These are phyloP conservation scores for Notospermus geniculatus DNA, from an alignment of 1,140 invertebrate species.

Conservation along the genomic window DNA sequence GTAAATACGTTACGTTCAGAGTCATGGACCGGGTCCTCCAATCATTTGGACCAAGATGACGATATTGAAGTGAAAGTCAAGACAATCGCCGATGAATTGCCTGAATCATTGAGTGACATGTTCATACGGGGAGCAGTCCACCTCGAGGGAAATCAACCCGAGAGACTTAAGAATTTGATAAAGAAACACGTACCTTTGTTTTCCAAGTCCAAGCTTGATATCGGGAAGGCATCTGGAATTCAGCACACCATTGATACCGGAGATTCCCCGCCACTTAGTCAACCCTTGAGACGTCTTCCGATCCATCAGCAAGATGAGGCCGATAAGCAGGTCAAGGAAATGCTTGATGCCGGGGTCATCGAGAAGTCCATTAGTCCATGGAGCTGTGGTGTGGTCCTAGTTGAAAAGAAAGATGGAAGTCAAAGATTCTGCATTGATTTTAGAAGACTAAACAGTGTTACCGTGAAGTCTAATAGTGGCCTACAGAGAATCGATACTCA, in stretches of 20 bases:
- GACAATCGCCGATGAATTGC: no score
- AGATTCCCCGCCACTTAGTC: constrained; percentile 31
- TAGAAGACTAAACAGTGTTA: constrained; percentile 32
- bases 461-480: constrained; percentile 25
- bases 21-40: no score
- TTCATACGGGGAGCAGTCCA: constrained; percentile 10
- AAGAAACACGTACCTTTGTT: constrained; percentile 18
- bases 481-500: constrained; percentile 38
- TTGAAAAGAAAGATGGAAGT: constrained; percentile 32
- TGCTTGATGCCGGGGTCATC: no score
- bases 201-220: constrained; percentile 12
- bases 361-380: no score
- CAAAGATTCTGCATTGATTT: constrained; percentile 38
- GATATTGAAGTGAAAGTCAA: no score
- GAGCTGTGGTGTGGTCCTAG: constrained; percentile 38
- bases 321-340: no score
- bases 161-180: constrained; percentile 10
- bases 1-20: no score
- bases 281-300: no score
- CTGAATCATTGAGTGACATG: no score
- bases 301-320: no score
- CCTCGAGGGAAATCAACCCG: not conserved
- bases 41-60: no score
- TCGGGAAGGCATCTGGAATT: constrained; percentile 10
- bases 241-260: no score